Conservation (phyloP, 2,113 vertebrate species). For the Stomatorhinus ivindoensis region DNA sequence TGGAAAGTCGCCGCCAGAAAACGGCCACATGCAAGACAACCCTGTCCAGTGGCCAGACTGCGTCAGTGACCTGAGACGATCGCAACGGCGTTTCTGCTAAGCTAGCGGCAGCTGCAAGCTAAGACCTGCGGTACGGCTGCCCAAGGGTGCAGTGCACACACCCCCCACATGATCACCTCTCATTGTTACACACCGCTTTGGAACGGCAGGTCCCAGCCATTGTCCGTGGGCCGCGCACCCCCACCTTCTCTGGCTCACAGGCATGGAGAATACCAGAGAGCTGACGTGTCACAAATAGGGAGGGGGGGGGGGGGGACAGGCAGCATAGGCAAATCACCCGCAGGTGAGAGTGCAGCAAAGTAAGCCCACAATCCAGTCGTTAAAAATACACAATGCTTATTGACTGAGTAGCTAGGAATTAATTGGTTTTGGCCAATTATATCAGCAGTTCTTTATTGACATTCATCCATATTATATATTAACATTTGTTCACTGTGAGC, state of each 20-base stretch:
- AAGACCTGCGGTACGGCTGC: not conserved
- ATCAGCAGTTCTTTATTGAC: not conserved
- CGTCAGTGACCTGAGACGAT: not conserved
- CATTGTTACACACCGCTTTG: not conserved
- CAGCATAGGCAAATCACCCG: not conserved
- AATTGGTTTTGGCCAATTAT: not conserved
- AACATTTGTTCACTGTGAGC: not conserved
- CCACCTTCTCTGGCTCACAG: not conserved
- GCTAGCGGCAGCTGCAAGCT: not conserved
- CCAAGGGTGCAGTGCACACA: not conserved
- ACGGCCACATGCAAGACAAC: not conserved
- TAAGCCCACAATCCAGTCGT: not conserved
- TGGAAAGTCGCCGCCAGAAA: not conserved
- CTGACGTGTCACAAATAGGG: not conserved
- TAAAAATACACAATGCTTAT: not conserved
- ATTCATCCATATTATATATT: not conserved
- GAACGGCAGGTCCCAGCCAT: not conserved
- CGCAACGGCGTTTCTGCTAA: not conserved
- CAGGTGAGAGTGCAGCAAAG: not conserved
- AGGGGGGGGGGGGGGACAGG: not conserved
- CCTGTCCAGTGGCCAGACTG: not conserved
- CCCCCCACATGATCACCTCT: not conserved
- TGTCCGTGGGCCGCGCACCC: not conserved
- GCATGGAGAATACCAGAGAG: not conserved
- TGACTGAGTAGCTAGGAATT: not conserved